A percentile compares a stretch with the other conserved stretches of the same genome.
Conservation (phyloP, 1,140 invertebrate genomes). For the Halictus rubicundus region DNA sequence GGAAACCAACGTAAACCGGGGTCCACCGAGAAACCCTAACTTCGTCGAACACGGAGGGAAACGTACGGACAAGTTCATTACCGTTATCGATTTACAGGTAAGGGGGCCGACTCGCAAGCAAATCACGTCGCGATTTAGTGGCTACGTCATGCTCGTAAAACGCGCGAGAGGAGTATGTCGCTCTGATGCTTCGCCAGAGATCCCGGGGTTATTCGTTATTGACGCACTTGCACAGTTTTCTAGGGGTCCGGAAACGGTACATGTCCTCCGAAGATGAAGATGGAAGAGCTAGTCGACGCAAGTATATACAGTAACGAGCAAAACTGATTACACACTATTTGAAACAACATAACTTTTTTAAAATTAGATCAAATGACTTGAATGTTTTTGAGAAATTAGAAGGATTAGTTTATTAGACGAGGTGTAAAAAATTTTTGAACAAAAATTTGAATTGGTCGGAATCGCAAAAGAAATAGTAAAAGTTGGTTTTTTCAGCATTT, state of each 20-base stretch:
- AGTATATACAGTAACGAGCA: too few relatives aligned
- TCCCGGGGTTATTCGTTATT: background rate
- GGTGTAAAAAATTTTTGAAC: too few relatives aligned
- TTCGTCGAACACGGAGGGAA: constrained; percentile 10
- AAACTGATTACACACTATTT: too few relatives aligned
- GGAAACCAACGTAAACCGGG: background rate
- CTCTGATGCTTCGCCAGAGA: background rate
- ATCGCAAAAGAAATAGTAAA: too few relatives aligned
- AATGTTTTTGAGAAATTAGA: too few relatives aligned
- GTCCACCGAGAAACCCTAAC: background rate
- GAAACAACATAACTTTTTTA: too few relatives aligned
- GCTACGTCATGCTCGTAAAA: constrained; percentile 23
- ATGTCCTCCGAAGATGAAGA: too few relatives aligned
- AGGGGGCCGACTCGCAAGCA: constrained; percentile 9
- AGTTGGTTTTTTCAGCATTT: too few relatives aligned
- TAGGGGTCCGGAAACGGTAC: background rate
- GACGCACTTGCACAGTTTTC: background rate
- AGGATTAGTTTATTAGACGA: too few relatives aligned
- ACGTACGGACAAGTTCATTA: constrained; percentile 55
- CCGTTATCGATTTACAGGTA: constrained; percentile 54
- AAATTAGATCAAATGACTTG: too few relatives aligned
- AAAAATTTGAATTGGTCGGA: too few relatives aligned
- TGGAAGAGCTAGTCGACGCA: too few relatives aligned
- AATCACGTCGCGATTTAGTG: constrained; percentile 47
- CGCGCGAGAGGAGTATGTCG: background rate